phyloP scores from a whole-genome alignment of 2,888 invertebrate genomes.

The Synanthedon myopaeformis region DNA sequence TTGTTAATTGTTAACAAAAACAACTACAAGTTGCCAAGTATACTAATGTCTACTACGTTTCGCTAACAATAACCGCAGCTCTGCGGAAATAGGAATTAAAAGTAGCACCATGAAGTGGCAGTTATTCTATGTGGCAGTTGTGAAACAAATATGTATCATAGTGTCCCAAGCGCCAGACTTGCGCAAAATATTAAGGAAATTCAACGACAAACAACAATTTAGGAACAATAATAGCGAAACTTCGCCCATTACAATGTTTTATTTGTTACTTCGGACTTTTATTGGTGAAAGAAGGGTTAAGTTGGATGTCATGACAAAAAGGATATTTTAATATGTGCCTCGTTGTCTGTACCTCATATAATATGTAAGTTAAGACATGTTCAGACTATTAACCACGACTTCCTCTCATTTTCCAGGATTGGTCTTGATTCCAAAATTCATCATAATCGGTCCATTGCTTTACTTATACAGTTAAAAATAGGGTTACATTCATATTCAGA shows the following conservation, averaged over 20 bases:
- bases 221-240: conserved; percentile 21
- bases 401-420: too few species aligned
- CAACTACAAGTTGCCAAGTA: too few species aligned
- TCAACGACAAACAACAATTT: conserved; percentile 21
- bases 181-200: conserved; percentile 3
- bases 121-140: not conserved
- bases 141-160: not conserved
- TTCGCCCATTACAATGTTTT: conserved; percentile 21
- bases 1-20: too few species aligned
- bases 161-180: not conserved
- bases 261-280: conserved; percentile 7
- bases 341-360: too few species aligned
- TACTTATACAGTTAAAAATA: too few species aligned
- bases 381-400: too few species aligned
- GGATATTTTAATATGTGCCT: conserved; percentile 13
- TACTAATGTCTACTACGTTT: too few species aligned
- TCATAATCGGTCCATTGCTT: too few species aligned
- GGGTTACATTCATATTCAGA: too few species aligned
- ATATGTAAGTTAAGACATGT: too few species aligned
- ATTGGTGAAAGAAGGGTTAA: not conserved
- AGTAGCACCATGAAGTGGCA: not conserved
- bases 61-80: not conserved
- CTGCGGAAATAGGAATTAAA: not conserved
- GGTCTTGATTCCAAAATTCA: too few species aligned
- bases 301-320: conserved; percentile 15